Base-by-base conservation (phyloP, 1,140 invertebrate species). In the Drosophila parvula region DNA sequence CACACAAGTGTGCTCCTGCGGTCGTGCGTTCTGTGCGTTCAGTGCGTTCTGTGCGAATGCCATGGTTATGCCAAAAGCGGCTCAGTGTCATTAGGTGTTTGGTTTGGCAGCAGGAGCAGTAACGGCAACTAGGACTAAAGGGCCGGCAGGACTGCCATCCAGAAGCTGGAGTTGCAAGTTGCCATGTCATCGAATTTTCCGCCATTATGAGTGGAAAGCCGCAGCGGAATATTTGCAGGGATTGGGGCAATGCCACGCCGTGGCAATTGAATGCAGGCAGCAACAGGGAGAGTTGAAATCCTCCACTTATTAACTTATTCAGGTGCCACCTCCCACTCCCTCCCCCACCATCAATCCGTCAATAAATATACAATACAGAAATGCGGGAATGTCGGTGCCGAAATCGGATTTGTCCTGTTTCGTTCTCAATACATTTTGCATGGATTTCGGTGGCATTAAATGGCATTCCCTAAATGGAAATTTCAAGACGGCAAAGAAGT, bases 181-280 rank as follows among this genome's bases (percentile, higher is more conserved):
- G 73, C 62, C 74, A 76, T 63, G 73, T 76, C 74, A 77, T 77
- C 53, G 74, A 76, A 77, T 68, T 77, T 76, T 60, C 34, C 53
- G 43, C 70, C 67, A 59, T 75, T 59, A 75, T 76, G 53, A 76
- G 48, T 50, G 48, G 34, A 38, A 55, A 27, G 34, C 34, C 64
- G 50, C 45, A 56, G 30, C n/a, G 65, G 67, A 57, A 18, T 67
- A 62, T 62, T 64, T 38, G n/a, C 61, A 9, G 47, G 30, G 59
- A 45, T 41, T 34, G 12, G 22, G 22, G 22, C 22, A 22, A 22
- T n/a, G n/a, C 18, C 7, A 30, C 5, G 30, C 30, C 0, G 11
- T 36, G 50, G 22, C 34, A 28, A 55, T 43, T 50, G 59, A 68
- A 50, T 50, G 64, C 28, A 41, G 60, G 64, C 28, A 41, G 60